Conservation (phyloP, 2,797 vertebrate genomes). For the Cynopterus sphinx region DNA sequence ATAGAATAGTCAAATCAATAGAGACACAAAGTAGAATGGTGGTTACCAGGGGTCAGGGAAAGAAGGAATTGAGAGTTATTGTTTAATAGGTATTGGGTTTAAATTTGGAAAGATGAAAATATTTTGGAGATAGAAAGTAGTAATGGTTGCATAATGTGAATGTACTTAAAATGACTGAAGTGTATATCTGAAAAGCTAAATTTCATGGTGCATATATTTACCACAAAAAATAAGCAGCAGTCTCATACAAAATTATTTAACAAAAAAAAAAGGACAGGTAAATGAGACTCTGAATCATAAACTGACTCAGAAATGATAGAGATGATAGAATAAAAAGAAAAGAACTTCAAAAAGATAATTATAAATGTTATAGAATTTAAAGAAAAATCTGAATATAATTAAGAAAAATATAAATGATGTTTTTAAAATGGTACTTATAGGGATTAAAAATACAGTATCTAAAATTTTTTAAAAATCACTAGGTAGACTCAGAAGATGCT, state of each 20-base stretch:
- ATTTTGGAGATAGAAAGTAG: neutral
- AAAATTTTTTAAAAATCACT: neutral
- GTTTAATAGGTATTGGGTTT: neutral
- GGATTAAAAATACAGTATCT: neutral
- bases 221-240: neutral
- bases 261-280: neutral
- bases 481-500: neutral
- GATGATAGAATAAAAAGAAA: neutral
- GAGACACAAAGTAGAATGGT: neutral
- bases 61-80: neutral
- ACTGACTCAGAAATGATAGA: neutral
- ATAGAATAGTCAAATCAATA: neutral
- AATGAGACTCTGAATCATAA: neutral
- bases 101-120: neutral
- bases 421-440: neutral
- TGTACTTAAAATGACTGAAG: neutral
- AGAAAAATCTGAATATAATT: neutral
- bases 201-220: neutral
- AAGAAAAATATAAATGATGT: neutral
- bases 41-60: too few species aligned
- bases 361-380: neutral
- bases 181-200: neutral
- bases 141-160: neutral
- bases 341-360: neutral
- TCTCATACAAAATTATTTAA: neutral